Evolutionary conservation across 2,797 vertebrate species (phyloP).

Genomic region (Gobionotothen gibberifrons): DNA sequence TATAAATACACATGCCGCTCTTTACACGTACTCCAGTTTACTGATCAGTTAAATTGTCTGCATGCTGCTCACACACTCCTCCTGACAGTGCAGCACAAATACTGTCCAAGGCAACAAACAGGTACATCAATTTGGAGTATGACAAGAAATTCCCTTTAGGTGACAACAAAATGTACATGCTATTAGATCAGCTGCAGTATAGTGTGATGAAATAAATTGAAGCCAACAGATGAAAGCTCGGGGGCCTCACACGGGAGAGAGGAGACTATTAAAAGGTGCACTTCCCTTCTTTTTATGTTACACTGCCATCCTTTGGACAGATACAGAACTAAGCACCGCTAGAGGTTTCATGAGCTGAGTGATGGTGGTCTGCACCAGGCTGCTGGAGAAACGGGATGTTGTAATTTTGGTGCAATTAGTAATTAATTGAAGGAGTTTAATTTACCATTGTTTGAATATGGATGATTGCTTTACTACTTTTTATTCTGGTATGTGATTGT

Average conservation of each 20-base stretch:
- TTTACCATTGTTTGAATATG: too few relatives aligned
- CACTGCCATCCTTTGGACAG: constrained; percentile 75
- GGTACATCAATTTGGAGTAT: constrained; percentile 75
- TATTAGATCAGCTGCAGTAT: constrained; percentile 77
- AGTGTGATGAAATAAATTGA: constrained; percentile 77
- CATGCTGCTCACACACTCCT: constrained; percentile 55
- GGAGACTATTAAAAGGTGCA: constrained; percentile 23
- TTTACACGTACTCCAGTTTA: constrained; percentile 42
- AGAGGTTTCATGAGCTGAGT: neutral
- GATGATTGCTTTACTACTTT: too few relatives aligned
- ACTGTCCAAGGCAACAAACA: constrained; percentile 72
- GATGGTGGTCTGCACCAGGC: neutral
- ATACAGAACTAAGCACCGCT: constrained; percentile 19
- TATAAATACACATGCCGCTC: constrained; percentile 51
- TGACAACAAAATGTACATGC: constrained; percentile 78
- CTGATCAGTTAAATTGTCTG: constrained; percentile 42
- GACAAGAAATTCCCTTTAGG: constrained; percentile 76
- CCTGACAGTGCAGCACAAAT: constrained; percentile 62
- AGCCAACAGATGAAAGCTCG: constrained; percentile 76
- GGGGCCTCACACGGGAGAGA: constrained; percentile 53
- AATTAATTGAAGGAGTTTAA: too few relatives aligned
- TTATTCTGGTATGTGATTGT: too few relatives aligned
- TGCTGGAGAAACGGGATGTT: neutral
- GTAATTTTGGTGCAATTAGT: too few relatives aligned
- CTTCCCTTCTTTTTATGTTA: constrained; percentile 36